Evolutionary conservation across 2,113 vertebrate genomes (phyloP).

Genomic region (Scomber colias): DNA sequence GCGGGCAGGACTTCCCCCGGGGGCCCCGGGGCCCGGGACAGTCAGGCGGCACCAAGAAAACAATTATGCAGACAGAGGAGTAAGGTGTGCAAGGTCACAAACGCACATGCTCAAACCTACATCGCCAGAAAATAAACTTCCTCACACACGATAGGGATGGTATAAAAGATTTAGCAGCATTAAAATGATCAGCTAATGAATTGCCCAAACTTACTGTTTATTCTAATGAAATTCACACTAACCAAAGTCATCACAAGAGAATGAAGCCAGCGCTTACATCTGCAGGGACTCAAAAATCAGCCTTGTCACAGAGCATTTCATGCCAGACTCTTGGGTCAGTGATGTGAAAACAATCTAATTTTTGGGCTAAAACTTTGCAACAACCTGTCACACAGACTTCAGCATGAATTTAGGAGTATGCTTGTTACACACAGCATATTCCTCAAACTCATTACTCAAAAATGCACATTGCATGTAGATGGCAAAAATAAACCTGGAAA

Average conservation of each 20-base stretch:
- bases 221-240: not conserved
- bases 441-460: not conserved
- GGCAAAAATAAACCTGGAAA: not conserved
- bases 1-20: slow-evolving; percentile 84
- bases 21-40: slow-evolving; percentile 74
- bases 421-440: slow-evolving; percentile 9
- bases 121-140: slow-evolving; percentile 3
- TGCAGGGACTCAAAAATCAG: slow-evolving; percentile 15
- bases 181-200: not conserved
- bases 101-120: slow-evolving; percentile 21
- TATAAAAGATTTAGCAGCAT: not conserved
- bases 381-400: slow-evolving; percentile 49
- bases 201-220: not conserved
- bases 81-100: slow-evolving; percentile 63
- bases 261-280: not conserved
- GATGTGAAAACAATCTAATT: slow-evolving; percentile 47
- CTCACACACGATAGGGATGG: not conserved
- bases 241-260: not conserved
- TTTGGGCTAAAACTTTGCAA: slow-evolving; percentile 58
- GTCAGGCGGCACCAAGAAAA: slow-evolving; percentile 82
- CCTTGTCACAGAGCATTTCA: slow-evolving; percentile 27
- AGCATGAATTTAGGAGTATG: slow-evolving; percentile 22
- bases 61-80: slow-evolving; percentile 75
- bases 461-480: slow-evolving; percentile 1
- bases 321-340: slow-evolving; percentile 26